These are phyloP conservation scores for Panulirus ornatus DNA, from an alignment of 1,140 invertebrate species.

Conservation along the genomic window DNA sequence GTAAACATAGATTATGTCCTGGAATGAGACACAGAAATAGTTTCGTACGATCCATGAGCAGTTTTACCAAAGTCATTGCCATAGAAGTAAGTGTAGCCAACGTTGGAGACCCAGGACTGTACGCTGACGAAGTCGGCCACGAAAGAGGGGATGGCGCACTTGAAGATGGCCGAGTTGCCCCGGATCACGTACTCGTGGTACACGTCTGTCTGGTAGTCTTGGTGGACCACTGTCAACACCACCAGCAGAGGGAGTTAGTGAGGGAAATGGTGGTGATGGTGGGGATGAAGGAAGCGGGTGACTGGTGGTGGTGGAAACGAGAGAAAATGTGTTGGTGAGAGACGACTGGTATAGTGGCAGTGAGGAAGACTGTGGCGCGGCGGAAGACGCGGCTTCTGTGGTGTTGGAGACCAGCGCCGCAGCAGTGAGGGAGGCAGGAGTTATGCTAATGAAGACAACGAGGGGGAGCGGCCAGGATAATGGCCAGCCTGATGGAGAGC, in stretches of 20 bases:
- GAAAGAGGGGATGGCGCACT: constrained; percentile 94
- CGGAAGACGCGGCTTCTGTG: too few species aligned
- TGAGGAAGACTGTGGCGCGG: too few species aligned
- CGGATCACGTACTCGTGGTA: constrained; percentile 93
- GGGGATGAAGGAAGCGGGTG: not conserved
- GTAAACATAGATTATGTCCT: not conserved
- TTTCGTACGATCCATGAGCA: not conserved
- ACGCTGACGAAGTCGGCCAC: constrained; percentile 94
- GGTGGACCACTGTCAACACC: constrained; percentile 85
- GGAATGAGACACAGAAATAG: not conserved
- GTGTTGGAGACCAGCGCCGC: too few species aligned
- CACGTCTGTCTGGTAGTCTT: constrained; percentile 89
- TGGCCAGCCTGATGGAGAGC: too few species aligned
- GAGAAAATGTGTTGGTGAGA: too few species aligned
- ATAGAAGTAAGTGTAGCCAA: constrained; percentile 83
- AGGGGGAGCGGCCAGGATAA: too few species aligned
- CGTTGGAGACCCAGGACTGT: constrained; percentile 86
- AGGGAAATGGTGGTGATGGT: not conserved
- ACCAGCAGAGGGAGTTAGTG: constrained; percentile 1
- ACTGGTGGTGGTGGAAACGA: too few species aligned
- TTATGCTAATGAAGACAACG: constrained; percentile 16
- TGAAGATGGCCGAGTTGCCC: constrained; percentile 93
- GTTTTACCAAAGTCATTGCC: constrained; percentile 60
- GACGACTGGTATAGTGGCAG: too few species aligned
- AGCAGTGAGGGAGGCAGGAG: too few species aligned